phyloP scores from a whole-genome alignment of 2,113 vertebrate species.

The Cnemophilus loriae region DNA sequence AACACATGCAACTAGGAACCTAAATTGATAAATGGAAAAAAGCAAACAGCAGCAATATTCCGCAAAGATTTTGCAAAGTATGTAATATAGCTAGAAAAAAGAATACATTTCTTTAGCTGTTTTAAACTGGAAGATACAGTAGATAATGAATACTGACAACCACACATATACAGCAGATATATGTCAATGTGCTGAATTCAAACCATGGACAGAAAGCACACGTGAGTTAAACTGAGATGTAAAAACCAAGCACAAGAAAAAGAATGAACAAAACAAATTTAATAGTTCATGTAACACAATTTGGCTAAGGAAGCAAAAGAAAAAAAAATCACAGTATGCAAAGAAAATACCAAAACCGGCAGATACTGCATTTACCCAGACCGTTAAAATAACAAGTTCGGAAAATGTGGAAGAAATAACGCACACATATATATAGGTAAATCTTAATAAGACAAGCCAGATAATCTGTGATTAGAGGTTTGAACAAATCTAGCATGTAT shows the following conservation, averaged over 20 bases:
- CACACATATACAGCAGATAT: background rate
- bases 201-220: background rate
- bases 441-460: background rate
- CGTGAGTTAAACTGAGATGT: background rate
- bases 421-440: background rate
- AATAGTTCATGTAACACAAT: background rate
- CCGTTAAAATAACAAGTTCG: background rate
- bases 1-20: background rate
- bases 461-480: background rate
- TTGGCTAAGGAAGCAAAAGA: background rate
- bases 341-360: background rate
- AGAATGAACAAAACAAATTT: background rate
- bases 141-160: background rate
- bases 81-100: background rate
- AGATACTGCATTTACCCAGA: background rate
- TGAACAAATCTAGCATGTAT: background rate
- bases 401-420: background rate
- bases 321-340: background rate
- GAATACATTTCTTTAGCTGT: background rate
- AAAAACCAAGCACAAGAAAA: background rate
- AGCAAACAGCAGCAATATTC: background rate
- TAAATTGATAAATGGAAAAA: background rate
- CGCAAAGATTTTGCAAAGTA: background rate
- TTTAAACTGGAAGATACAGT: background rate
- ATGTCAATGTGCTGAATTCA: background rate